Conservation (phyloP, 2,888 invertebrate species). For the Zootermopsis nevadensis region DNA sequence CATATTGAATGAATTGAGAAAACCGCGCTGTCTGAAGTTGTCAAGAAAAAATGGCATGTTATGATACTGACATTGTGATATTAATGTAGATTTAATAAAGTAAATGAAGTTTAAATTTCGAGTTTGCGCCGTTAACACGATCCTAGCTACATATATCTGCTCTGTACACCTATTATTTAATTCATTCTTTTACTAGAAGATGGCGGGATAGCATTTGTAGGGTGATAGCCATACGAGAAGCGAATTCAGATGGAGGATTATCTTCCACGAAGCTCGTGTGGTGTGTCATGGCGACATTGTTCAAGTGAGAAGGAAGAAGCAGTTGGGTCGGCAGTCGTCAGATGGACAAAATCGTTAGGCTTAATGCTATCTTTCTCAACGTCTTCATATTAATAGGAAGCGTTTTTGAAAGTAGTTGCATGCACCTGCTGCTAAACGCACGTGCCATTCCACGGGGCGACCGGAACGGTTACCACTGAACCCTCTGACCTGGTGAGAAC, state of each 20-base stretch:
- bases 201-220: neutral
- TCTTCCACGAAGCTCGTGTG: neutral
- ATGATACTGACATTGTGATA: no score
- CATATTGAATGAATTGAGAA: no score
- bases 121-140: no score
- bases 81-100: no score
- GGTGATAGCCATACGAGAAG: neutral
- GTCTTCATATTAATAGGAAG: slow-evolving; percentile 29
- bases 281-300: neutral
- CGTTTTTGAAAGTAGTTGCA: slow-evolving; percentile 11
- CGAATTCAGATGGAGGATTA: neutral
- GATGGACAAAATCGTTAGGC: slow-evolving; percentile 18
- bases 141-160: neutral
- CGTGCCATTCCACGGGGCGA: neutral
- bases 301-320: slow-evolving; percentile 2
- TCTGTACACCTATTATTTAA: neutral
- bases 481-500: neutral
- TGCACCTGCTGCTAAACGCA: slow-evolving; percentile 4
- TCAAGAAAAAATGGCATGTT: no score
- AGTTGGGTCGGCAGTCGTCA: slow-evolving; percentile 3
- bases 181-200: neutral
- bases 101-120: no score
- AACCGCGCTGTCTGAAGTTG: no score
- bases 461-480: slow-evolving; percentile 20
- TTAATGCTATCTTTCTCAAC: slow-evolving; percentile 16